Conservation (phyloP, 2,888 invertebrate genomes). For the Drosophila nigricruria region DNA sequence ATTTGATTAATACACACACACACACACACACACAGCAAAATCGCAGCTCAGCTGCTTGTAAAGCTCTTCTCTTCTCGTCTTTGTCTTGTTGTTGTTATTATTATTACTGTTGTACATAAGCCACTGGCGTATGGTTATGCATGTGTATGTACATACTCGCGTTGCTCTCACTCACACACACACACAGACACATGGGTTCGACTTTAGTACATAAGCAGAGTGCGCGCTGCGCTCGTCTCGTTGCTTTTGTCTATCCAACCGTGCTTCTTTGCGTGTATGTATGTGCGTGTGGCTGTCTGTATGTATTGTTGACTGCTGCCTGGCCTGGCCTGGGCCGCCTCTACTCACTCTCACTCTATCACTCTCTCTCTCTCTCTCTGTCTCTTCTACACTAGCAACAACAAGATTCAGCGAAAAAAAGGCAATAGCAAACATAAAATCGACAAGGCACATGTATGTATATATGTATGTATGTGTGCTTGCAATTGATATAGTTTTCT, state of each 20-base stretch:
- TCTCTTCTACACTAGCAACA: constrained; percentile 28
- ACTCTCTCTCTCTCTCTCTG: constrained; percentile 8
- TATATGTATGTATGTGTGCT: not conserved
- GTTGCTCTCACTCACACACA: constrained; percentile 23
- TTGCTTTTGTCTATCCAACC: constrained; percentile 77
- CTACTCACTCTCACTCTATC: constrained; percentile 17
- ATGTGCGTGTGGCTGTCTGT: constrained; percentile 9
- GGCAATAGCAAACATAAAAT: constrained; percentile 45
- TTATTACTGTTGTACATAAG: constrained; percentile 47
- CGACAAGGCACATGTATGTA: constrained; percentile 35
- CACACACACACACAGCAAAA: constrained; percentile 24
- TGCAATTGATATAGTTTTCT: constrained; percentile 25
- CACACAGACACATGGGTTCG: constrained; percentile 50
- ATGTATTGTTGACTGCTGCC: constrained; percentile 30
- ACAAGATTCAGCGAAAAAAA: constrained; percentile 48
- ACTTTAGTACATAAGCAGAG: constrained; percentile 66
- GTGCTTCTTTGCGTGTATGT: constrained; percentile 51
- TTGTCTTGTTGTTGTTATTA: constrained; percentile 40
- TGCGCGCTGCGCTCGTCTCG: constrained; percentile 50
- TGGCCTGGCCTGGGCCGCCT: constrained; percentile 32
- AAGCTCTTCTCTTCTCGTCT: constrained; percentile 43
- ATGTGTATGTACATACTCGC: constrained; percentile 24
- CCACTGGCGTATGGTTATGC: constrained; percentile 19
- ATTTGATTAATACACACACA: constrained; percentile 36
- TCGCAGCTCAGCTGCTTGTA: constrained; percentile 56